phyloP scores from a whole-genome alignment of 2,113 vertebrate species.

The Gadus macrocephalus region DNA sequence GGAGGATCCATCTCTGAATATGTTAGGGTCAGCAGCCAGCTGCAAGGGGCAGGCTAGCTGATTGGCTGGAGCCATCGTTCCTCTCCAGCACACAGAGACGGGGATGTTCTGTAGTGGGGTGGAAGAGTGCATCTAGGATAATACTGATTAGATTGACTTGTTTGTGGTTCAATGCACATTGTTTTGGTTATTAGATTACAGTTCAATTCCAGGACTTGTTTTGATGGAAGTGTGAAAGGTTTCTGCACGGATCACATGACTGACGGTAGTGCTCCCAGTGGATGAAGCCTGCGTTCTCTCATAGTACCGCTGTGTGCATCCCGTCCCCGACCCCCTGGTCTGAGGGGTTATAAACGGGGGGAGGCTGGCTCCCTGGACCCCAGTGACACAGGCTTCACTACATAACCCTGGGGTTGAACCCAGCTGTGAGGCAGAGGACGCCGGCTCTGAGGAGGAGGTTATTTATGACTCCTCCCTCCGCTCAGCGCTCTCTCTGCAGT shows the following conservation, averaged over 20 bases:
- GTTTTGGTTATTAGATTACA: too few species aligned
- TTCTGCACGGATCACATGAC: too few species aligned
- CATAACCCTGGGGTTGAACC: conserved; percentile 42
- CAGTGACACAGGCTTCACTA: conserved; percentile 6
- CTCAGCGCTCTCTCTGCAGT: conserved; percentile 15
- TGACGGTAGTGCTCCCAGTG: too few species aligned
- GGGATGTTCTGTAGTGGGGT: not conserved
- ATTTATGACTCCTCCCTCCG: conserved; percentile 35
- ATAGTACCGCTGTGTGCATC: not conserved
- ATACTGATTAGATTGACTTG: too few species aligned
- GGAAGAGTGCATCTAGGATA: conserved; percentile 1
- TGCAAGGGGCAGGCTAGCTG: conserved; percentile 3
- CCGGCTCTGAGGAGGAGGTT: conserved; percentile 36
- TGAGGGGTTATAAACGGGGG: too few species aligned
- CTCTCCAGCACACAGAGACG: not conserved
- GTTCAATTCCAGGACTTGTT: too few species aligned
- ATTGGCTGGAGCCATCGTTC: not conserved
- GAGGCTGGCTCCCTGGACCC: too few species aligned
- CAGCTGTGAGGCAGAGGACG: conserved; percentile 25
- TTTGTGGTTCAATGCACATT: too few species aligned
- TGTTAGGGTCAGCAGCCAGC: conserved; percentile 30
- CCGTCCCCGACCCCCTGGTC: too few species aligned
- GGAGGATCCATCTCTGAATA: conserved; percentile 29
- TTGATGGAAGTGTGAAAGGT: too few species aligned
- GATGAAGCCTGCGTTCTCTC: not conserved